Evolutionary conservation across 2,888 invertebrate genomes (phyloP), one percentile per base, ranked within the genome.

Genomic region (Ormyrus rosae): DNA sequence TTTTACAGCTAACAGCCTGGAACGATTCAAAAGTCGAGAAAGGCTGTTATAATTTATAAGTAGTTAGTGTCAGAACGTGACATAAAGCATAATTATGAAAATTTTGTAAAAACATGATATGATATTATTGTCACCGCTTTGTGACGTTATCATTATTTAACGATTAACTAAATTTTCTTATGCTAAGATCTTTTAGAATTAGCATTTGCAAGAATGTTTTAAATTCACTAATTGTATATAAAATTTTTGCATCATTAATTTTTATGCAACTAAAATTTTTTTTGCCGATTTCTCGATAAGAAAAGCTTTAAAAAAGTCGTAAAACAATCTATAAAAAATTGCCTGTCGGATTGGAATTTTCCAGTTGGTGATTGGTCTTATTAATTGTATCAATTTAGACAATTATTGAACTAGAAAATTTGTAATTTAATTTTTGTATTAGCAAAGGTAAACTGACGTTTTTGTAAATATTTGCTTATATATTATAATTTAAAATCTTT

Each of bases 391-490:
- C 9, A 11, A 64, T 73, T 45, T 10, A 73, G 68, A 45, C 45
- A 56, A 70, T 78, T 71, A 69, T 63, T 76, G 63, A 68, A 55
- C 10, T 69, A 69, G 53, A 71, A 51, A 69, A 68, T 58, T 81
- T 70, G 71, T 72, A 71, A 69, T 75, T 65, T 69, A 69, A 78
- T n/a, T 71, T 53, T 53, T 34, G 11, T 67, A 76, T 45, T 74
- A 48, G 46, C 45, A 60, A 61, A 9, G 19, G 63, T 64, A 51
- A 65, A 11, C 34, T 55, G 51, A 34, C 67, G 48, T 63, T 81
- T 34, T 76, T 81, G 81, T 81, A 81, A 76, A 81, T 81, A 81
- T 65, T 81, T 68, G 50, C 50, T 79, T 8, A 34, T 34, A 34
- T 19, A 19, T 19, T 19, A 19, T 76, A 67, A 78, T 78, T 71